These are phyloP conservation scores for Rhagologus leucostigma DNA, from an alignment of 2,113 vertebrate species.

Conservation along the genomic window DNA sequence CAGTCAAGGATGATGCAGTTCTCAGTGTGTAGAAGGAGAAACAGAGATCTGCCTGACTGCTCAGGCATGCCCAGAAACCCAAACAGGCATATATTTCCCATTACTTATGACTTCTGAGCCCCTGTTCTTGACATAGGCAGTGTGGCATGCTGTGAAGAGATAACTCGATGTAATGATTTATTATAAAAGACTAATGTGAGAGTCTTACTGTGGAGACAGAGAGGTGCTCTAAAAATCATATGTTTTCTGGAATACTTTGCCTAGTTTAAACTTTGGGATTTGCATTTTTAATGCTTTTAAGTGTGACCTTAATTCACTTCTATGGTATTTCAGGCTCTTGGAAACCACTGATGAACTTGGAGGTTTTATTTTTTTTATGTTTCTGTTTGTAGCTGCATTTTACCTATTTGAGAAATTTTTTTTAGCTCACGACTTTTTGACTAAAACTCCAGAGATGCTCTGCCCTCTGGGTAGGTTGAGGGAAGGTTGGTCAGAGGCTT, in stretches of 20 bases:
- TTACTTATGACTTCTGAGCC: background rate
- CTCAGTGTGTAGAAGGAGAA: background rate
- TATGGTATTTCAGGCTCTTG: background rate
- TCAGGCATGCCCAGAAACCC: background rate
- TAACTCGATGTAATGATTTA: background rate
- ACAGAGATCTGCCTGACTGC: background rate
- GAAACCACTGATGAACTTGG: background rate
- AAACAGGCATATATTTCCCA: background rate
- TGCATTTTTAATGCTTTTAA: background rate
- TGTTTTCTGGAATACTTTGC: background rate
- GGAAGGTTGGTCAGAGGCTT: background rate
- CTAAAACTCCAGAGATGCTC: background rate
- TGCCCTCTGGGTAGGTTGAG: conserved; percentile 37
- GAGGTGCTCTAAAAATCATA: background rate
- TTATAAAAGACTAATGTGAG: background rate
- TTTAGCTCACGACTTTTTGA: background rate
- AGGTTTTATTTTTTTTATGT: background rate
- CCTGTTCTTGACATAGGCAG: background rate
- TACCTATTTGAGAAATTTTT: background rate
- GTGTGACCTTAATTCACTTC: background rate
- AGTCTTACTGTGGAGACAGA: background rate
- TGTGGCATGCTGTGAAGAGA: background rate
- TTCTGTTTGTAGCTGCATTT: background rate
- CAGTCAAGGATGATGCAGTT: background rate
- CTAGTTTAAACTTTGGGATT: background rate